A percentile compares a stretch with the other conserved stretches of the same genome.
phyloP scores from a whole-genome alignment of 1,140 invertebrate species.

The Atopsyche davidsoni region DNA sequence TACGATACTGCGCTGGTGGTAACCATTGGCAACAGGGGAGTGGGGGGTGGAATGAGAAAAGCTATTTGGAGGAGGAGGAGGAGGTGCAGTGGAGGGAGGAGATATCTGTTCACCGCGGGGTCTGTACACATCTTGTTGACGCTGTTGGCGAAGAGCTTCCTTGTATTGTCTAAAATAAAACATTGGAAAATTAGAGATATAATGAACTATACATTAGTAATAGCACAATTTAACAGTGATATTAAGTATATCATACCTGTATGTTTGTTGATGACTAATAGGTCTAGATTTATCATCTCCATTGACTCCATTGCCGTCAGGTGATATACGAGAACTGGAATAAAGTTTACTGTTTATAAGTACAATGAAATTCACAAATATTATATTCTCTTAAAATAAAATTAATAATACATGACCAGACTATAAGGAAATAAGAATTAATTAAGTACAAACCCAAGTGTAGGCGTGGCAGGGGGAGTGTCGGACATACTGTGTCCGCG shows the following conservation, averaged over 20 bases:
- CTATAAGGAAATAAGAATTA: not conserved
- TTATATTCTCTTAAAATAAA: too few species aligned
- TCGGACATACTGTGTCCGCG: slow-evolving; percentile 43
- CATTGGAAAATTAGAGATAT: not conserved
- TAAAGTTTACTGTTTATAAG: slow-evolving; percentile 30
- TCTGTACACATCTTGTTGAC: slow-evolving; percentile 72
- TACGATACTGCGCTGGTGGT: slow-evolving; percentile 32
- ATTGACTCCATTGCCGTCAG: slow-evolving; percentile 44
- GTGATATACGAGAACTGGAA: slow-evolving; percentile 45
- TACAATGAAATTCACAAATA: not conserved
- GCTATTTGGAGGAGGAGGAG: slow-evolving; percentile 37
- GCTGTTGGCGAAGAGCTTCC: slow-evolving; percentile 76
- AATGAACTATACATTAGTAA: not conserved
- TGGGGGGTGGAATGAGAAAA: slow-evolving; percentile 37
- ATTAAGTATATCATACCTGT: slow-evolving; percentile 58
- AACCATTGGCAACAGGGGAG: slow-evolving; percentile 43
- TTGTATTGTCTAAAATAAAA: slow-evolving; percentile 69
- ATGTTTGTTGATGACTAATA: slow-evolving; percentile 73
- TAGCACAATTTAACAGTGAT: slow-evolving; percentile 11
- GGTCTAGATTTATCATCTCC: slow-evolving; percentile 63
- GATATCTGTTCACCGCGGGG: slow-evolving; percentile 49
- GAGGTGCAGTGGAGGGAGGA: slow-evolving; percentile 41
- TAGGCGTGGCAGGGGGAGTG: slow-evolving; percentile 40
- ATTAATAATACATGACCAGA: too few species aligned
- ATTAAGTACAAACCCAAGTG: slow-evolving; percentile 37